Base-by-base conservation (phyloP, 2,888 invertebrate species). In the Oscheius sp. region DNA sequence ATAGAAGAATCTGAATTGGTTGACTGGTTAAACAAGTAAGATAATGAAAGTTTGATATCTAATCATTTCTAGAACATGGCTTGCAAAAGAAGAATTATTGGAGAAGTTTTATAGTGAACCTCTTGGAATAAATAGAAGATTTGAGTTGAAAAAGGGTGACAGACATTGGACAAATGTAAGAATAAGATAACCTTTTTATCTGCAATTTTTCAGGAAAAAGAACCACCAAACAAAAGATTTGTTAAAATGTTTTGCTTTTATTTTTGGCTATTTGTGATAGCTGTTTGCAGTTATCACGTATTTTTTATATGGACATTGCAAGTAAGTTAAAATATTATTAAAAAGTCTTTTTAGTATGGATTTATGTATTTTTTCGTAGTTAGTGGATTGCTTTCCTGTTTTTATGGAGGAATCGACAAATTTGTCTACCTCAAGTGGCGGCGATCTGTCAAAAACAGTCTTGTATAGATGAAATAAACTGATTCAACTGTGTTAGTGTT, bases 401-500 rank as follows among this genome's bases (percentile, higher is more conserved):
- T 73, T 25, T 82, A 82, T 71, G 85, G 85, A 42, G 83, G 84
- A 37, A 82, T 85, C 70, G 85, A 85, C 70, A 73, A 78, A 20
- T 74, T 78, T 39, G 75, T 84, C 15, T 74, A 76, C 29, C 31
- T 33, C 15, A 69, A 63, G 23, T 84, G 80, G 80, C 65, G 64
- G 37, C 39, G 58, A 27, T 68, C 76, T 4, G 20, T 27, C 4
- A 31, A 65, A 65, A 23, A 61, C 31, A 45, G 34, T 20, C 15
- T 15, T 15, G 57, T 42, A 12, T 61, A 29, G 23, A 25, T 55
- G 33, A 55, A 34, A 55, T 55, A 27, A 45, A 45, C n/a, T 61
- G 27, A 29, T 23, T 27, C 34, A 55, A 31, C 23, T 15, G 58
- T 55, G 37, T 55, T 55, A 20, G 33, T 17, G 17, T 33, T 17